Percentiles rank a stretch among this genome's conserved stretches.
Conservation (phyloP, 1,140 invertebrate genomes). For the Hylyphantes graminicola region DNA sequence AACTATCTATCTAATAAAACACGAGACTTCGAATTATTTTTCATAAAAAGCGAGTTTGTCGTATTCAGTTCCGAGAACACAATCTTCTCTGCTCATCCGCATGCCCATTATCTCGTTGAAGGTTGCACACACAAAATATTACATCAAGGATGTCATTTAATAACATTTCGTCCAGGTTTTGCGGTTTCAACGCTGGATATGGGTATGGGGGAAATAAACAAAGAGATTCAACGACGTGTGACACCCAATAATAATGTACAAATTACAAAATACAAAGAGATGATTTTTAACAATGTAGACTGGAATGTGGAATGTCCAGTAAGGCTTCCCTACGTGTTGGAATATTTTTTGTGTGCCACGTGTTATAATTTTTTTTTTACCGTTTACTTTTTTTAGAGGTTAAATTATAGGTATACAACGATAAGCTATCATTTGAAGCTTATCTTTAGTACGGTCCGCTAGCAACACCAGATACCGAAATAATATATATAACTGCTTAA, state of each 20-base stretch:
- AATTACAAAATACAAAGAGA: constrained; percentile 6
- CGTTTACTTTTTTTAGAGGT: too few species aligned
- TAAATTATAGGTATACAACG: too few species aligned
- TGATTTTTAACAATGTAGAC: too few species aligned
- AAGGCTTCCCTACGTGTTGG: too few species aligned
- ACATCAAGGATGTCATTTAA: neutral
- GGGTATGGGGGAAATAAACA: neutral
- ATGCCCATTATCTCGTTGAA: constrained; percentile 1
- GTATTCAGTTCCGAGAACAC: neutral
- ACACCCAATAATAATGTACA: neutral
- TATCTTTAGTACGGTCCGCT: too few species aligned
- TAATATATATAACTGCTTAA: too few species aligned
- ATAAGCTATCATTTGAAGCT: too few species aligned
- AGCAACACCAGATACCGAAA: too few species aligned
- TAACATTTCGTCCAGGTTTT: constrained; percentile 12
- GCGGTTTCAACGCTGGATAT: neutral
- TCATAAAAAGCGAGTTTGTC: neutral
- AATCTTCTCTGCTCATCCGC: neutral
- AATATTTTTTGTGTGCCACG: too few species aligned
- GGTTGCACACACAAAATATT: constrained; percentile 3
- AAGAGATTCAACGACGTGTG: neutral
- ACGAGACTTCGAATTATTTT: too few species aligned
- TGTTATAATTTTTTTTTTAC: too few species aligned
- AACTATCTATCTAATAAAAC: too few species aligned
- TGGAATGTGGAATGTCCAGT: neutral